Conservation (phyloP, 2,797 vertebrate species). For the Morus bassanus region DNA sequence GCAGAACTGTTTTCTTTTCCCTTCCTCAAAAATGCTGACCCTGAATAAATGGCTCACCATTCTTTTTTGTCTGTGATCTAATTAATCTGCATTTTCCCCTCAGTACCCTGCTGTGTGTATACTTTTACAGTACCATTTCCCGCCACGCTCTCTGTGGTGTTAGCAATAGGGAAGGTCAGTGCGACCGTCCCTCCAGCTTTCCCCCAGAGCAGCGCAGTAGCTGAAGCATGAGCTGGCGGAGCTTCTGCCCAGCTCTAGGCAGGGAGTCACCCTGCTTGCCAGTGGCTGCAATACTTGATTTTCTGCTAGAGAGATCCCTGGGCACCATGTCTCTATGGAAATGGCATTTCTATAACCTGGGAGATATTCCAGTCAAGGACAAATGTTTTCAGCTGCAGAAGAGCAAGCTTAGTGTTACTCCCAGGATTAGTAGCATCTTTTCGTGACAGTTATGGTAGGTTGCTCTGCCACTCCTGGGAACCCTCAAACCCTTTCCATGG, state of each 20-base stretch:
- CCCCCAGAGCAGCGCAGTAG: not conserved
- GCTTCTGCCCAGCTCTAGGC: not conserved
- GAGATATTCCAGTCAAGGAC: not conserved
- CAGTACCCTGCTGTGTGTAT: not conserved
- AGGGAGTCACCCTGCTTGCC: not conserved
- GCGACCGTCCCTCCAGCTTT: not conserved
- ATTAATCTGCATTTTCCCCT: conserved; percentile 10
- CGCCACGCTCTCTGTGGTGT: fast-evolving
- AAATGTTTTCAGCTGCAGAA: not conserved
- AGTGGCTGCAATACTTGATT: not conserved
- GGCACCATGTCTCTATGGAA: not conserved
- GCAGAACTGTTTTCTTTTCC: conserved; percentile 5
- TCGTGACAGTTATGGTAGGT: not conserved
- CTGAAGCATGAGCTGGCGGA: not conserved
- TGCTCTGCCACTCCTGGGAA: not conserved
- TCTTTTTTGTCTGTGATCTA: not conserved
- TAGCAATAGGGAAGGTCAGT: not conserved
- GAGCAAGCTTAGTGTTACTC: not conserved
- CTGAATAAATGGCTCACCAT: not conserved
- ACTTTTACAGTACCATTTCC: not conserved
- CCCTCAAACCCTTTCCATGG: not conserved
- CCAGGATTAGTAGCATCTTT: not conserved
- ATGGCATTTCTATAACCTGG: not conserved
- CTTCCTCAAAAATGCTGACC: conserved; percentile 4
- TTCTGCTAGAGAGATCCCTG: not conserved